Percentiles rank a stretch among this genome's conserved stretches.
Conservation (phyloP, 2,113 vertebrate species). For the Anas platyrhynchos region DNA sequence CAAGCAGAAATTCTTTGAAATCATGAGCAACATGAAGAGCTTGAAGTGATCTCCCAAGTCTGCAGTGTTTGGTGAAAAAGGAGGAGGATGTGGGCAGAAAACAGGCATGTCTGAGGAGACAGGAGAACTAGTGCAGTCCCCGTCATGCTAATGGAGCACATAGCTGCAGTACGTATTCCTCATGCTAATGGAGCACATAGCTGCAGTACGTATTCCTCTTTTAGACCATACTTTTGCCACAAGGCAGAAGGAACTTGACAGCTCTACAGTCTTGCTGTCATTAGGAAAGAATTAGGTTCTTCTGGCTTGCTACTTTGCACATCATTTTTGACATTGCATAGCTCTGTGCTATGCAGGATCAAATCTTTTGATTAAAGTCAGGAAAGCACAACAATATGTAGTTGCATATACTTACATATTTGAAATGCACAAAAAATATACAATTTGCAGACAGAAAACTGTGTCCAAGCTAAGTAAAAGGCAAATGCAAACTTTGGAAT, state of each 20-base stretch:
- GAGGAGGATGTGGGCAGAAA: slow-evolving; percentile 24
- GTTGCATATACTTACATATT: not conserved
- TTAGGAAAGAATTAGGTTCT: not conserved
- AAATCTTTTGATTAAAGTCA: not conserved
- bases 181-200: not conserved
- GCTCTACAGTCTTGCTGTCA: not conserved
- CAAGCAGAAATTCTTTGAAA: not conserved
- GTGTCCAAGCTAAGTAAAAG: not conserved
- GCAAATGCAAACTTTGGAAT: not conserved
- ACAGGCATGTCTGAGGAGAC: slow-evolving; percentile 6
- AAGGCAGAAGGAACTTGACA: slow-evolving; percentile 17
- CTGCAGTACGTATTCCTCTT: not conserved
- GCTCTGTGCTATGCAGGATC: not conserved
- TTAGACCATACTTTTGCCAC: not conserved
- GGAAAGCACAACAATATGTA: not conserved
- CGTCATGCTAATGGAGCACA: not conserved
- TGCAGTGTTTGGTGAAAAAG: not conserved
- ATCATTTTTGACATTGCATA: not conserved
- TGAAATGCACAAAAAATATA: not conserved
- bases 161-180: not conserved
- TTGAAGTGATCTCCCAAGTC: not conserved
- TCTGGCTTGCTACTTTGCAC: not conserved
- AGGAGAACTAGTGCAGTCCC: not conserved
- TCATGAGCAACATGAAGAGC: not conserved
- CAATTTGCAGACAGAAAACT: not conserved